Conservation (phyloP, 2,113 vertebrate genomes). For the Bombycilla garrulus region DNA sequence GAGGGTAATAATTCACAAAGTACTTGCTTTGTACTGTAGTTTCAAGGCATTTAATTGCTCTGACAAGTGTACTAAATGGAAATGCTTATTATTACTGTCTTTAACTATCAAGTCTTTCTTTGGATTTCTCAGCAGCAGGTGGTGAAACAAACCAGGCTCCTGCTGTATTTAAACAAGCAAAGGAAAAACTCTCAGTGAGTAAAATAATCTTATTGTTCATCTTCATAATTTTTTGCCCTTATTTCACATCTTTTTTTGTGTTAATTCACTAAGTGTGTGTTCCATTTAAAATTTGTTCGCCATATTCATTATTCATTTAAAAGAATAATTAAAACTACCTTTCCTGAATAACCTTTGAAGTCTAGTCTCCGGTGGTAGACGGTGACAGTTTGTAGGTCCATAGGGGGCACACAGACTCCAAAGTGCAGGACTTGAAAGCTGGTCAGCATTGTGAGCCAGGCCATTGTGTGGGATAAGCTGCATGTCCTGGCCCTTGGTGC, state of each 20-base stretch:
- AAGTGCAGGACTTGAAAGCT: neutral
- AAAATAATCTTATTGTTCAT: constrained; percentile 31
- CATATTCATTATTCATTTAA: neutral
- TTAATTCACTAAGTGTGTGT: neutral
- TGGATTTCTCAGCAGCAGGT: constrained; percentile 72
- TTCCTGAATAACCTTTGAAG: neutral
- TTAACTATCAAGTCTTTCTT: constrained; percentile 58
- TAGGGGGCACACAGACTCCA: neutral
- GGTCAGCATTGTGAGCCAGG: neutral
- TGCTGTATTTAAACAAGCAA: constrained; percentile 87
- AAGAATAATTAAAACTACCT: neutral
- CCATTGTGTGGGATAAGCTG: neutral
- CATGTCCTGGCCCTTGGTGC: neutral
- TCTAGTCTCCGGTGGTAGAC: neutral
- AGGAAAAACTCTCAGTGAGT: constrained; percentile 93
- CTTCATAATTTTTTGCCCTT: neutral
- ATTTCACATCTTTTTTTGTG: neutral
- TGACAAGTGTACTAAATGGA: neutral
- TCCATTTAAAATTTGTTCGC: neutral
- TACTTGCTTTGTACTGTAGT: neutral
- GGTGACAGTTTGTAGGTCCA: neutral
- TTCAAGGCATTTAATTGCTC: neutral
- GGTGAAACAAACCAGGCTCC: constrained; percentile 87
- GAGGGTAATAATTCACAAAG: neutral
- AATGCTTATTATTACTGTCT: constrained; percentile 9